phyloP scores from a whole-genome alignment of 2,888 invertebrate species.

The Oxyscelio sp. region DNA sequence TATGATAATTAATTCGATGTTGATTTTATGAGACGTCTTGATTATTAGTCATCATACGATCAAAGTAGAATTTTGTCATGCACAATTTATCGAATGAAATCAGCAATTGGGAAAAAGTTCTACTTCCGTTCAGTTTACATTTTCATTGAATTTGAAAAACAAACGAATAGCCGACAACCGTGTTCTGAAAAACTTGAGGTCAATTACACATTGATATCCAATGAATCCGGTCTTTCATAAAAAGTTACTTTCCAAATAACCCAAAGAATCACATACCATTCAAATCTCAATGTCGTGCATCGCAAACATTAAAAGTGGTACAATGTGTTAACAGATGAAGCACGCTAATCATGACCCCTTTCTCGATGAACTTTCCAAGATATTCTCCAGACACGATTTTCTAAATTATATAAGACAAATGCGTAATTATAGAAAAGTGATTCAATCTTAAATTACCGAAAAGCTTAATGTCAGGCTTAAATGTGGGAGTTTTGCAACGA shows the following conservation, averaged over 20 bases:
- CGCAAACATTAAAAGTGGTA: slow-evolving; percentile 78
- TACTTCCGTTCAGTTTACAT: neutral
- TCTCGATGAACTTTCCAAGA: slow-evolving; percentile 80
- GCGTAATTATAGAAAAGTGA: slow-evolving; percentile 54
- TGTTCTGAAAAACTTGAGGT: slow-evolving; percentile 1
- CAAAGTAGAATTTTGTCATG: slow-evolving; percentile 50
- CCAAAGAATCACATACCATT: slow-evolving; percentile 52
- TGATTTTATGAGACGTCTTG: too few species aligned
- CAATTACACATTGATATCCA: slow-evolving; percentile 37
- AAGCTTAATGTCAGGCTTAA: slow-evolving; percentile 17
- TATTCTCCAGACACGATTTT: slow-evolving; percentile 73
- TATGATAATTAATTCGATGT: too few species aligned
- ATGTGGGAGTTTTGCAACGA: slow-evolving; percentile 18
- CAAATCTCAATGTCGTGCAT: slow-evolving; percentile 72
- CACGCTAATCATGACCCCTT: slow-evolving; percentile 84
- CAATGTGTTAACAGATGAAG: slow-evolving; percentile 78
- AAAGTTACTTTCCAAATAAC: slow-evolving; percentile 55
- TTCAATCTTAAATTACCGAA: slow-evolving; percentile 54
- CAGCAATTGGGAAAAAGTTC: too few species aligned
- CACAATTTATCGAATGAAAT: slow-evolving; percentile 28
- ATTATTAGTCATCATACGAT: too few species aligned
- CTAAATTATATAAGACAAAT: slow-evolving; percentile 50
- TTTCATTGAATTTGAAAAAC: neutral
- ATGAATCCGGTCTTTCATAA: slow-evolving; percentile 31
- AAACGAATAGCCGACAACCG: neutral